These are phyloP conservation scores for Opisthocomus hoazin DNA, from an alignment of 2,113 vertebrate species.

Conservation along the genomic window DNA sequence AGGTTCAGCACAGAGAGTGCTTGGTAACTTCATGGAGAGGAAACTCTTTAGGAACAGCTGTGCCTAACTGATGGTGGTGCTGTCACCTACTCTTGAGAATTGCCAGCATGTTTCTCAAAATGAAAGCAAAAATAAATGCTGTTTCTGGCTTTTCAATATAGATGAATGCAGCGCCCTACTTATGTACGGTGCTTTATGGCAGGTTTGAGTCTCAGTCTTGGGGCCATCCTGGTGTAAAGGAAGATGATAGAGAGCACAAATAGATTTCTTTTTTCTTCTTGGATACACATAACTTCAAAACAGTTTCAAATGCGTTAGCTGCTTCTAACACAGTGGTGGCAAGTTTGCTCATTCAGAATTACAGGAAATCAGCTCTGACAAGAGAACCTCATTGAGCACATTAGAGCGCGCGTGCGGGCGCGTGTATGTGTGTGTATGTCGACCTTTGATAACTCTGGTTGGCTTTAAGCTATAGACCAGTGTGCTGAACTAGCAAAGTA, in stretches of 20 bases:
- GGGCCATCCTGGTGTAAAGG: no score
- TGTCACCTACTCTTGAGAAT: neutral
- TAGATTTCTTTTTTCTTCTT: neutral
- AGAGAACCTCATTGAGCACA: neutral
- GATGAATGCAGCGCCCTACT: accelerated
- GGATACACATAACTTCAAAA: neutral
- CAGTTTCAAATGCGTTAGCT: neutral
- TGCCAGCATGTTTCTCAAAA: neutral
- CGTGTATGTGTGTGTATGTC: no score
- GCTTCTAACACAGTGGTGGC: neutral
- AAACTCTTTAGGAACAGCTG: neutral
- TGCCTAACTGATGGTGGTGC: neutral
- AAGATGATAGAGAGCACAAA: neutral
- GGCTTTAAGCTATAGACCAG: neutral
- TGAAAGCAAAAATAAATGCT: neutral
- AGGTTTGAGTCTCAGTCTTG: neutral
- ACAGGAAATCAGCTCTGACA: neutral
- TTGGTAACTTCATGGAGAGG: neutral
- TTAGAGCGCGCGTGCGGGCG: no score
- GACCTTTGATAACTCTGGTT: neutral
- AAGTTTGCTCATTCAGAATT: neutral
- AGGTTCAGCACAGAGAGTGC: neutral
- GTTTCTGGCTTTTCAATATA: neutral
- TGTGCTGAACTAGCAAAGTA: neutral
- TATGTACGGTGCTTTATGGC: neutral